phyloP scores from a whole-genome alignment of 2,797 vertebrate species.

The Prunella strophiata region DNA sequence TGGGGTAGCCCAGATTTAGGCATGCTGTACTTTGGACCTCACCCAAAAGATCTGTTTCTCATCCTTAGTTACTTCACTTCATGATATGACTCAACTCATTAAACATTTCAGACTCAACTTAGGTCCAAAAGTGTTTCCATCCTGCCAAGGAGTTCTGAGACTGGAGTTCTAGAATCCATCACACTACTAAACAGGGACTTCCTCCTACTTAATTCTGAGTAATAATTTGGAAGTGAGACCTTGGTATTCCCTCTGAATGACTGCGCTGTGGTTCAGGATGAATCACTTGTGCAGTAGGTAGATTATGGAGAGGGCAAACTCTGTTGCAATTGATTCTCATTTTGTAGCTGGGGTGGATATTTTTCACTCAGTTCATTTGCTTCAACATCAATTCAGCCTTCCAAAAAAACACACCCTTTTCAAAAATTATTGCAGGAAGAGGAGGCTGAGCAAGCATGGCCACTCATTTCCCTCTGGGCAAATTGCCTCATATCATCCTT shows the following conservation, averaged over 20 bases:
- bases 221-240: conserved; percentile 71
- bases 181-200: conserved; percentile 69
- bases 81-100: conserved; percentile 72
- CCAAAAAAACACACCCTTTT: conserved; percentile 32
- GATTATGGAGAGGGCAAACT: not conserved
- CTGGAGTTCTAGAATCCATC: conserved; percentile 66
- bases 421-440: conserved; percentile 45
- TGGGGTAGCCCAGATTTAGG: conserved; percentile 46
- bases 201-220: conserved; percentile 76
- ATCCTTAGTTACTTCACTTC: conserved; percentile 69
- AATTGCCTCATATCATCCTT: not conserved
- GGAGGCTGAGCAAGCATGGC: conserved; percentile 8
- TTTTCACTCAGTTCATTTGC: conserved; percentile 52
- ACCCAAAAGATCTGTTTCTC: conserved; percentile 61
- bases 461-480: conserved; percentile 10
- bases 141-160: conserved; percentile 63
- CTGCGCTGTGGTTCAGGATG: conserved; percentile 60
- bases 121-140: conserved; percentile 63
- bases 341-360: conserved; percentile 39
- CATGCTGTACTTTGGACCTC: conserved; percentile 55
- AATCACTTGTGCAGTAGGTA: conserved; percentile 63
- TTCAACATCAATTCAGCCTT: conserved; percentile 49
- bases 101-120: conserved; percentile 60
- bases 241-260: conserved; percentile 71
- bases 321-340: conserved; percentile 13